phyloP scores from a whole-genome alignment of 2,888 invertebrate species.

The Entomobrya proxima region DNA sequence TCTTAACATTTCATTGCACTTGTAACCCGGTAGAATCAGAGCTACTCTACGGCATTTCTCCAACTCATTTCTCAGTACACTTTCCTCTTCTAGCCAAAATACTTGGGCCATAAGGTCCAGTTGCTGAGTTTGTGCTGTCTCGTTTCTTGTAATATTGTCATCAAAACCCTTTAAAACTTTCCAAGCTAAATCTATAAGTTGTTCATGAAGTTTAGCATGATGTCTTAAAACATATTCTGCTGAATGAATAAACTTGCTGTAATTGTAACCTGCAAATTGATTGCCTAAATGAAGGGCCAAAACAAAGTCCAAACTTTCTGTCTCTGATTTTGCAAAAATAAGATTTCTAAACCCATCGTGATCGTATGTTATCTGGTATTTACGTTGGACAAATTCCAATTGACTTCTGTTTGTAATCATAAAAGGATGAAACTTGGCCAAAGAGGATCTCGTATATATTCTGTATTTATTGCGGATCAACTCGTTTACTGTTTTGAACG shows the following conservation, averaged over 20 bases:
- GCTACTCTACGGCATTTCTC: neutral
- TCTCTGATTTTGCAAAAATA: neutral
- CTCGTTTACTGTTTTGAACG: neutral
- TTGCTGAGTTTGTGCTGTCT: no score
- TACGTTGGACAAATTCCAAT: neutral
- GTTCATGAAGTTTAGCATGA: no score
- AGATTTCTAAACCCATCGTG: no score
- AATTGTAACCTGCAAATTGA: neutral
- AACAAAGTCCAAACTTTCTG: neutral
- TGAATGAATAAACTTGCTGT: neutral
- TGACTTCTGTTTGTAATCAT: neutral
- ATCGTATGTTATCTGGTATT: neutral
- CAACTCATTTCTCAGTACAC: neutral
- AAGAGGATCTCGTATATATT: neutral
- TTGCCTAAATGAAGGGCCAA: neutral
- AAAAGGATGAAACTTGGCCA: neutral
- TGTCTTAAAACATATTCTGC: neutral
- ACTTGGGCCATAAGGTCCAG: neutral
- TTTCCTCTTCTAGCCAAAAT: neutral
- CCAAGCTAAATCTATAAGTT: neutral
- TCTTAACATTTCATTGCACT: neutral
- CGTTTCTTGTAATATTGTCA: neutral
- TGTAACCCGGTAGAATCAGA: neutral
- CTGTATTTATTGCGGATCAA: neutral
- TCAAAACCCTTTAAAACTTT: neutral